Percentiles rank a stretch among this genome's conserved stretches.
phyloP scores from a whole-genome alignment of 2,113 vertebrate genomes.

The Turdus rufiventris region DNA sequence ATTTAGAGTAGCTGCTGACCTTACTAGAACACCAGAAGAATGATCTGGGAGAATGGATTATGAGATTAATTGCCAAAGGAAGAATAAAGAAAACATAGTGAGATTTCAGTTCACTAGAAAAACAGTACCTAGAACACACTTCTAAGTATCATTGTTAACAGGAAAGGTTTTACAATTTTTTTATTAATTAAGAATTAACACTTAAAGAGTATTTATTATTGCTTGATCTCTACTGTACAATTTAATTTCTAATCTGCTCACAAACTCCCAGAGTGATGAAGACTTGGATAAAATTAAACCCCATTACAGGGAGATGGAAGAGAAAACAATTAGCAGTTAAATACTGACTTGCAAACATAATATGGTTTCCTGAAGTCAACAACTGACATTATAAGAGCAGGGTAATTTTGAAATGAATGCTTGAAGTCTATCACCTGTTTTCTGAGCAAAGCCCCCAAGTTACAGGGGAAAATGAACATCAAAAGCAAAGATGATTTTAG shows the following conservation, averaged over 20 bases:
- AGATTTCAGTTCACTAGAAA: neutral
- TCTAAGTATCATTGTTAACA: neutral
- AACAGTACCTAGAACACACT: neutral
- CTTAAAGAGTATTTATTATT: neutral
- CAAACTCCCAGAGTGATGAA: neutral
- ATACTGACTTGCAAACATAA: neutral
- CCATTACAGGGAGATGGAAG: neutral
- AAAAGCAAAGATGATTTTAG: neutral
- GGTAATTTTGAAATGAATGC: neutral
- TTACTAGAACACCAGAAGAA: neutral
- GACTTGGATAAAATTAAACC: neutral
- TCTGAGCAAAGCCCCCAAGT: neutral
- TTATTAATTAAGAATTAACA: neutral
- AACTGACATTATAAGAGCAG: neutral
- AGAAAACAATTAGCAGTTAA: neutral
- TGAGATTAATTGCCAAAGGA: neutral
- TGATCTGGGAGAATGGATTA: neutral
- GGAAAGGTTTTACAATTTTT: neutral
- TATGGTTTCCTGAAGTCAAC: neutral
- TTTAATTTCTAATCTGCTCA: neutral
- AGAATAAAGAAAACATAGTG: neutral
- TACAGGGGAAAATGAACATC: neutral
- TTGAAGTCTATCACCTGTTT: neutral
- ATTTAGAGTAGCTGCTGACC: neutral
- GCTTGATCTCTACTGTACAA: neutral